Percentiles rank a stretch among this genome's conserved stretches.
phyloP scores from a whole-genome alignment of 2,888 invertebrate species.

The Heteropelma amictum region DNA sequence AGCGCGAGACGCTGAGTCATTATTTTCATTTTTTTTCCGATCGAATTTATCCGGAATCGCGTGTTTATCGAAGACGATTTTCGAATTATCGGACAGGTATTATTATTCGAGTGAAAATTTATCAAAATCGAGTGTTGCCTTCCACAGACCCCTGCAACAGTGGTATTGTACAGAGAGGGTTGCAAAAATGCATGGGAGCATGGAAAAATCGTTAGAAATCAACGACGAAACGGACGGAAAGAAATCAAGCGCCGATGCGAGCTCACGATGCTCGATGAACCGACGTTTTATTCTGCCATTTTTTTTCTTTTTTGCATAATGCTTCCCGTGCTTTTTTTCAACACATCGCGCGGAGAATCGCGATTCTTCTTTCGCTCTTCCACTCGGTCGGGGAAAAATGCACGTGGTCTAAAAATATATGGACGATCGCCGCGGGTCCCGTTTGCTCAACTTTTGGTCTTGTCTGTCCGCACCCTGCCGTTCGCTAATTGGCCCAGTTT shows the following conservation, averaged over 20 bases:
- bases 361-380: neutral
- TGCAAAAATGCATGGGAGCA: too few relatives aligned
- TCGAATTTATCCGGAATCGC: too few relatives aligned
- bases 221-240: too few relatives aligned
- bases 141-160: too few relatives aligned
- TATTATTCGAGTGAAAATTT: too few relatives aligned
- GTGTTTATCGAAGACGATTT: too few relatives aligned
- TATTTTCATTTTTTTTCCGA: too few relatives aligned
- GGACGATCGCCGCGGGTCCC: slow-evolving; percentile 58
- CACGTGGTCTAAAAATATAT: slow-evolving; percentile 56
- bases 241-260: neutral
- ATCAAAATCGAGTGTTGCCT: too few relatives aligned
- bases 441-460: slow-evolving; percentile 53
- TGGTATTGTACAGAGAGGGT: too few relatives aligned
- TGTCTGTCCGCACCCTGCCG: slow-evolving; percentile 56
- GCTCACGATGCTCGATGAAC: neutral
- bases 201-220: too few relatives aligned
- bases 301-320: neutral
- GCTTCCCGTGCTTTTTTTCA: slow-evolving; percentile 7
- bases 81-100: too few relatives aligned
- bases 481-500: slow-evolving; percentile 68
- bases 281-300: neutral
- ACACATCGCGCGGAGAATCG: neutral
- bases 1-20: too few relatives aligned
- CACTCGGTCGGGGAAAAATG: slow-evolving; percentile 27